phyloP scores from a whole-genome alignment of 2,888 invertebrate species.

The Chrysolina americana region DNA sequence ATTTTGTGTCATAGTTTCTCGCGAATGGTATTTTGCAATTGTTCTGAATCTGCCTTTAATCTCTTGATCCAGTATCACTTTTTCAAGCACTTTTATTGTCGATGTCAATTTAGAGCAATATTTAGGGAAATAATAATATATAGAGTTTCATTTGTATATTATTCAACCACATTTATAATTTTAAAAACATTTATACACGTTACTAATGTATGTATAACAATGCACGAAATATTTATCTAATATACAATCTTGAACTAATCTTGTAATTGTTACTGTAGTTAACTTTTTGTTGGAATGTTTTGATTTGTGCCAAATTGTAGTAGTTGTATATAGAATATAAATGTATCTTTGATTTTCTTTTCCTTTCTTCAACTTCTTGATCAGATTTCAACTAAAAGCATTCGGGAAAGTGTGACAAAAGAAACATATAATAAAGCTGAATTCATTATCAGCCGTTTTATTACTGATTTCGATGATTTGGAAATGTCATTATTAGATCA shows the following conservation, averaged over 20 bases:
- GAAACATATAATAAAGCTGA: too few species aligned
- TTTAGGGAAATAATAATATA: not conserved
- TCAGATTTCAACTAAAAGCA: not conserved
- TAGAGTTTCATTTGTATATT: not conserved
- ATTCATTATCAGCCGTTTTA: too few species aligned
- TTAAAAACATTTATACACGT: not conserved
- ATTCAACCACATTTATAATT: not conserved
- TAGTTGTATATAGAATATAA: constrained; percentile 14
- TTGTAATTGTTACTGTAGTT: constrained; percentile 23
- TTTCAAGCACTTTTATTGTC: not conserved
- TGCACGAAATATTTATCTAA: constrained; percentile 20
- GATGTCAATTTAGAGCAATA: not conserved
- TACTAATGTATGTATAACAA: constrained; percentile 20
- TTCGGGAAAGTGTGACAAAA: too few species aligned
- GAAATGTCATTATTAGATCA: too few species aligned
- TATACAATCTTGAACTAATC: constrained; percentile 19
- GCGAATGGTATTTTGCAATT: not conserved
- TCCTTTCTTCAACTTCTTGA: constrained; percentile 2
- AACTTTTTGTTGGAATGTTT: constrained; percentile 13
- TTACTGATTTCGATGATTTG: too few species aligned
- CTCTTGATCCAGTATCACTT: not conserved
- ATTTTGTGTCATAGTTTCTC: constrained; percentile 2
- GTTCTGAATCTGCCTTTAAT: not conserved
- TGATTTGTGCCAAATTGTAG: constrained; percentile 8
- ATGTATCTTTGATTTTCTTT: constrained; percentile 1